These are phyloP conservation scores for Cryptosula pallasiana DNA, from an alignment of 2,888 invertebrate genomes.

Conservation along the genomic window DNA sequence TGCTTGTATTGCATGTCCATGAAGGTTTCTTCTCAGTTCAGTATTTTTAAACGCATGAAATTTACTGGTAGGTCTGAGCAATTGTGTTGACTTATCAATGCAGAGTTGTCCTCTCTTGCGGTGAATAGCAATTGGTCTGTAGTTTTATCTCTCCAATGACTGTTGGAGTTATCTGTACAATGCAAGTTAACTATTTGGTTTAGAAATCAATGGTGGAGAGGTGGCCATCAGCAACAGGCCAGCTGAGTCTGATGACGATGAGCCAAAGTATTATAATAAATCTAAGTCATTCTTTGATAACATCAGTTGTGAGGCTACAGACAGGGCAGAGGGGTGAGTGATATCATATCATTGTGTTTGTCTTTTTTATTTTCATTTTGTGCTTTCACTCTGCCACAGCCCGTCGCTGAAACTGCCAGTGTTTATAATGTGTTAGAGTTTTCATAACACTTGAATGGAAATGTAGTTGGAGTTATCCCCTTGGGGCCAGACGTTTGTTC, in stretches of 20 bases:
- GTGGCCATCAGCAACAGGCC: slow-evolving; percentile 12
- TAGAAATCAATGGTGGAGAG: slow-evolving; percentile 26
- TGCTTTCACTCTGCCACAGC: neutral
- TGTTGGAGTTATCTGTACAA: too few relatives aligned
- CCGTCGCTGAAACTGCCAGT: neutral
- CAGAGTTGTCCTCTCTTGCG: too few relatives aligned
- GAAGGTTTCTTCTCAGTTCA: too few relatives aligned
- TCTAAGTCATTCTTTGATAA: slow-evolving; percentile 97
- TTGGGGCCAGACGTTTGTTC: too few relatives aligned
- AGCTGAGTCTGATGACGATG: slow-evolving; percentile 40
- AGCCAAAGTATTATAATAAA: slow-evolving; percentile 77
- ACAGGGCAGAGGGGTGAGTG: slow-evolving; percentile 67
- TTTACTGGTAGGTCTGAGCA: too few relatives aligned
- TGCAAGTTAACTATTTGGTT: too few relatives aligned
- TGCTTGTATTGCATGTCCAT: too few relatives aligned
- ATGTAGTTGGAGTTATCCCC: too few relatives aligned
- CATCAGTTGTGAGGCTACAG: slow-evolving; percentile 96
- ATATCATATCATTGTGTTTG: neutral
- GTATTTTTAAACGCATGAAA: too few relatives aligned
- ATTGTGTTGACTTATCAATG: too few relatives aligned
- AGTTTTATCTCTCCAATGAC: too few relatives aligned
- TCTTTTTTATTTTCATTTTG: neutral
- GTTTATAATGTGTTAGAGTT: neutral
- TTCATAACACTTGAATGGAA: neutral
- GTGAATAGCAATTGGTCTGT: too few relatives aligned